Evolutionary conservation across 2,888 invertebrate species (phyloP), one percentile per base, ranked within the genome.

Genomic region (Zele albiditarsus): DNA sequence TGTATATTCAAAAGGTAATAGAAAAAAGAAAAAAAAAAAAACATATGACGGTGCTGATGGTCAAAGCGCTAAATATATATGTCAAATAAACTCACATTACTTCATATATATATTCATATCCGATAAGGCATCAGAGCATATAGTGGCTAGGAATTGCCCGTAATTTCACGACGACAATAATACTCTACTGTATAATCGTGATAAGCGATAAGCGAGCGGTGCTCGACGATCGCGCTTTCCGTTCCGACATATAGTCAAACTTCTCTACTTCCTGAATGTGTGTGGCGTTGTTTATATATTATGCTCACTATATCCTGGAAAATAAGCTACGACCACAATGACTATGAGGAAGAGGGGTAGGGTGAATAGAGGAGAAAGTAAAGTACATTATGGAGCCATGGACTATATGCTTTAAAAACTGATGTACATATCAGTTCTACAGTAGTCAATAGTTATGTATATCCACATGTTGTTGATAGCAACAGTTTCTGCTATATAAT

Each of bases 151-250:
- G 69, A 69, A 69, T 58, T 58, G 69, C 33, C 58, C 38, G 58
- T 58, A 69, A 69, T 69, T 69, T 57, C 58, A 57, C 58, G 23
- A 69, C 69, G 57, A 57, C 69, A 69, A 69, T 57, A 69, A 38
- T 58, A 38, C 58, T 58, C 58, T 33, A 57, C 60, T 60, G 38
- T 69, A 38, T 57, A 57, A 69, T 69, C 69, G 23, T n/a, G 69
- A 69, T 69, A 69, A 69, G 69, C 69, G 53, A 57, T 69, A 69
- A 69, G 42, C 58, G 69, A 23, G 58, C 53, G 14, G 16, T 10
- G 53, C 58, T 57, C 25, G 58, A 31, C 58, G 58, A 69, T 58
- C 69, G 69, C 53, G 58, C 27, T 69, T 69, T 69, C 69, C 69
- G 58, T 58, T 69, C 58, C 69, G 69, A 38, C 69, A 38, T 69